Evolutionary conservation across 2,888 invertebrate species (phyloP), one percentile per base, ranked within the genome.

Genomic region (Gastrophysa polygoni): DNA sequence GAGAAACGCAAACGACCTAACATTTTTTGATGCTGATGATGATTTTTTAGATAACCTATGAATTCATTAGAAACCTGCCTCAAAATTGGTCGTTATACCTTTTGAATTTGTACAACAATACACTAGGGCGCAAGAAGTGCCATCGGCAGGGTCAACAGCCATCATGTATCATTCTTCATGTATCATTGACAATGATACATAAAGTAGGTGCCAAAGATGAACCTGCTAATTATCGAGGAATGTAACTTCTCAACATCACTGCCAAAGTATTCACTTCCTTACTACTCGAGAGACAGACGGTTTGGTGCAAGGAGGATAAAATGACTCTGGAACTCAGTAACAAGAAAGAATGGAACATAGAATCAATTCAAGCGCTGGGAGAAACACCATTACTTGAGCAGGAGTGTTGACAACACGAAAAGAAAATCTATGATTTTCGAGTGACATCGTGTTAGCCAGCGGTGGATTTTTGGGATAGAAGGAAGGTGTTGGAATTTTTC

Each of bases 41-140:
- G 10, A 14, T 38, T 38, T 38, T 38, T 16, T 38, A 38, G 16
- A 44, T 44, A 44, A 44, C 14, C 6, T 44, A 44, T 44, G 16
- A 44, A 44, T 44, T 44, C 44, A 44, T 44, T 16, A 18, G 10
- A 44, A 44, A 44, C 44, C 44, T 44, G 44, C 18, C 44, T 14
- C 44, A 44, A 44, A 44, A 44, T 44, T 44, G 44, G 44, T 14
- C 16, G 44, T 14, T 44, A 44, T 44, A 44, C 44, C 44, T 44
- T 10, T 17, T 44, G 16, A 44, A 44, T 44, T 10, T 18, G 44
- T 44, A 14, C 44, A 44, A 44, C 16, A 44, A 44, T 6, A 44
- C 16, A 17, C 18, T 44, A 44, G 44, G 16, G 44, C 44, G 44
- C 24, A 24, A 24, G 24, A 5, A 8, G 10, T 44, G 44, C 44